A percentile compares a stretch with the other conserved stretches of the same genome.
phyloP scores from a whole-genome alignment of 2,113 vertebrate genomes.

The Cryptomyrus ogoouensis region DNA sequence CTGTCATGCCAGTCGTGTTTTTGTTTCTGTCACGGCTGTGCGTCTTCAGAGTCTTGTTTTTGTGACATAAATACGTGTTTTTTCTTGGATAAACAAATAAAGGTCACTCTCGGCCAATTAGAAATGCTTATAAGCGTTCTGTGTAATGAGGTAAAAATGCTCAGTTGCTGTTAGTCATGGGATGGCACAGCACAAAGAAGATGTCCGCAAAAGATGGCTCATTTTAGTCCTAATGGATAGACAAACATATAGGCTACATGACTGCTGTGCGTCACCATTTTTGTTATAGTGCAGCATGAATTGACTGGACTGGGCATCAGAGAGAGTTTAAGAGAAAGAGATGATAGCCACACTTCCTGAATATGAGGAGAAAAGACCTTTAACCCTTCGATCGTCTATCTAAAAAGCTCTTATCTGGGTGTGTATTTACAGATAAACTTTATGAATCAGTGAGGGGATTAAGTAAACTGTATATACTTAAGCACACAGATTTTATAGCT shows the following conservation, averaged over 20 bases:
- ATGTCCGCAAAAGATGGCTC: neutral
- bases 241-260: neutral
- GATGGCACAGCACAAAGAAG: neutral
- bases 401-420: neutral
- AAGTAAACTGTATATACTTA: neutral
- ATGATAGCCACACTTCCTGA: neutral
- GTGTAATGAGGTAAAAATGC: neutral
- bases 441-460: neutral
- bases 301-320: neutral
- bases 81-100: neutral
- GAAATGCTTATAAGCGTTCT: neutral
- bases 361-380: neutral
- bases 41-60: neutral
- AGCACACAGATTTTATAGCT: neutral
- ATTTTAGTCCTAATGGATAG: neutral
- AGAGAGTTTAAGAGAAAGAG: neutral
- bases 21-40: neutral
- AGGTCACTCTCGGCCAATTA: neutral
- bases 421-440: neutral
- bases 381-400: neutral
- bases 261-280: neutral
- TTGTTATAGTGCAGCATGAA: neutral
- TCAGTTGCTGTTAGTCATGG: neutral
- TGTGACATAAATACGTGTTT: neutral
- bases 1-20: neutral